A percentile compares a stretch with the other conserved stretches of the same genome.
These are phyloP conservation scores for Myotis brandtii DNA, from an alignment of 2,113 vertebrate species.

Conservation along the genomic window DNA sequence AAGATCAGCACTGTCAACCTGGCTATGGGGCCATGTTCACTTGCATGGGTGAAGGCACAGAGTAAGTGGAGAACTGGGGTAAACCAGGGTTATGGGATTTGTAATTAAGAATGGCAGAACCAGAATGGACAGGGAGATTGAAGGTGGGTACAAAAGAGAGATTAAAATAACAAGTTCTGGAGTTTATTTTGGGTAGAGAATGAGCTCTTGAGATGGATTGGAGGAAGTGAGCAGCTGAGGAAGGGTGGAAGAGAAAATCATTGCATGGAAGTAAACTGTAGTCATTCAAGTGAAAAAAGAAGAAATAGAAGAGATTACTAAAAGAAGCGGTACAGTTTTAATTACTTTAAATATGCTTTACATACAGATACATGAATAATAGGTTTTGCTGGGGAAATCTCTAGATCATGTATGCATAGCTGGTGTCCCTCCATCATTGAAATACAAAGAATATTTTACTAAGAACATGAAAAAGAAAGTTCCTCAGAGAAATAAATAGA, in stretches of 20 bases:
- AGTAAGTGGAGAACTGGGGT: neutral
- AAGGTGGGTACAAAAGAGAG: neutral
- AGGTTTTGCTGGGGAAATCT: neutral
- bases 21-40: neutral
- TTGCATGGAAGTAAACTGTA: neutral
- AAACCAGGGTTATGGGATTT: neutral
- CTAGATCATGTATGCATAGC: neutral
- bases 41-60: fast-evolving
- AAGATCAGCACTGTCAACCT: neutral
- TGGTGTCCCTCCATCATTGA: neutral
- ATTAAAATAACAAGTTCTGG: neutral
- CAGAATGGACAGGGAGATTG: neutral
- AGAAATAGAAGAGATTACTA: neutral
- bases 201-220: neutral
- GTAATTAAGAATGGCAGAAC: neutral
- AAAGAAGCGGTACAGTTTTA: conserved; percentile 10
- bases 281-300: neutral
- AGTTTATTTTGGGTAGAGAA: neutral
- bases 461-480: neutral
- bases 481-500: neutral
- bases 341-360: neutral
- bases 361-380: neutral
- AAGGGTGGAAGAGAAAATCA: neutral
- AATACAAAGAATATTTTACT: conserved; percentile 40
- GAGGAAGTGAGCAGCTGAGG: neutral